These are phyloP conservation scores for Pantherophis alleghaniensis DNA, from an alignment of 2,797 vertebrate genomes.

Conservation along the genomic window DNA sequence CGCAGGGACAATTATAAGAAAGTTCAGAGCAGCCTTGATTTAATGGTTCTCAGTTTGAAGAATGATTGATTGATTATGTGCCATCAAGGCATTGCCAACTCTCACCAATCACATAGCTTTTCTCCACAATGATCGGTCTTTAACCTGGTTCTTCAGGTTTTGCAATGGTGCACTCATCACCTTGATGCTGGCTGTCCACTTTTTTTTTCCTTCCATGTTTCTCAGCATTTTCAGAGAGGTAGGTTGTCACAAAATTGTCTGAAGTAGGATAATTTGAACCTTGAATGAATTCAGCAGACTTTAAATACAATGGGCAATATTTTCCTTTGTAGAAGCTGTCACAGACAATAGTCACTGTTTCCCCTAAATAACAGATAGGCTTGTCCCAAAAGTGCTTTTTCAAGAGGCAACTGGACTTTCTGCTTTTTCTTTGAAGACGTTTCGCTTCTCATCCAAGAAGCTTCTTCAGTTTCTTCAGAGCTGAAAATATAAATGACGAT, in stretches of 20 bases:
- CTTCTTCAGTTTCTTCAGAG: too few relatives aligned
- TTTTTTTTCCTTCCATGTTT: neutral
- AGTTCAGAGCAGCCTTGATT: neutral
- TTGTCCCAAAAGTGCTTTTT: too few relatives aligned
- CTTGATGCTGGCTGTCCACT: neutral
- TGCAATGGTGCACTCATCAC: neutral
- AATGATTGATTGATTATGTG: neutral
- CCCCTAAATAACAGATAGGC: neutral
- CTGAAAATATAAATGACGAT: rapidly evolving
- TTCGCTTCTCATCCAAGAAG: too few relatives aligned
- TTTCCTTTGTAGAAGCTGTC: neutral
- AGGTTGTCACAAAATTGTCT: neutral
- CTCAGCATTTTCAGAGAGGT: neutral
- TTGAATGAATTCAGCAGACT: neutral
- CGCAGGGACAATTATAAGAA: neutral
- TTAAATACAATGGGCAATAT: neutral
- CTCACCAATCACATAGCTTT: neutral
- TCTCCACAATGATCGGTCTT: neutral
- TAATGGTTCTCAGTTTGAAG: neutral
- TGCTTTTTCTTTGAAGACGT: too few relatives aligned
- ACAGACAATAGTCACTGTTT: neutral
- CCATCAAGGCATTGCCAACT: neutral
- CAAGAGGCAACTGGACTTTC: too few relatives aligned
- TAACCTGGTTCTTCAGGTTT: neutral
- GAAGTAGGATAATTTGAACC: neutral